Evolutionary conservation across 2,113 vertebrate species (phyloP), one percentile per base, ranked within the genome.

Genomic region (Sardina pilchardus): DNA sequence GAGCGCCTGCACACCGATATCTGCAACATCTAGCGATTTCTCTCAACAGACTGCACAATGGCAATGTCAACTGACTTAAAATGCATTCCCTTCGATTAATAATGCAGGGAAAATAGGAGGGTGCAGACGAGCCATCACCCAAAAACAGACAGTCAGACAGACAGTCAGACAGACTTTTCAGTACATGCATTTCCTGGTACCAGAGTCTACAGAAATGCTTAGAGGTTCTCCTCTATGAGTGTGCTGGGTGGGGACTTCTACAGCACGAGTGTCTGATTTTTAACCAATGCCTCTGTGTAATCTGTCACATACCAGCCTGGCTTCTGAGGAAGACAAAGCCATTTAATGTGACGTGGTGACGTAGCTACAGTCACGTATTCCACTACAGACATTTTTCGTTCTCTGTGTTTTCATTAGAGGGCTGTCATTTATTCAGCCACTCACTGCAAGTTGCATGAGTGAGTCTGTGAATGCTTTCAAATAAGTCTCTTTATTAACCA

Each of bases 1-100:
- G 82, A 87, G 63, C 43, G 88, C 87, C 89, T 85, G 87, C 85
- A 83, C 82, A 87, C 87, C 86, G 86, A 44, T 83, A 90, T 87
- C 86, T 88, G 44, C 80, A 80, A 83, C 85, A 86, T 75, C 67
- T 83, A 88, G 81, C 47, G 45, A 34, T 47, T 85, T 81, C 85
- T 83, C 75, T 78, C 90, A 85, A 87, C 88, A 89, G 89, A 82
- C 86, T 87, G 90, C 92, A 89, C 90, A 91, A 93, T 91, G 86
- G 87, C 88, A 30, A 78, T 89, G 92, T 92, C 91, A 90, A 93
- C 91, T 89, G 43, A 9, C 63, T 30, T 26, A 26, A 67, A 30
- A 67, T 30, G 26, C 63, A 67, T 67, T 67, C 17, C 6, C 84
- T 87, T 34, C 81, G 83, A 75, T 82, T 88, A 82, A 88, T 83